A percentile compares a stretch with the other conserved stretches of the same genome.
phyloP scores from a whole-genome alignment of 2,888 invertebrate genomes.

The Sarcophaga variegata region DNA sequence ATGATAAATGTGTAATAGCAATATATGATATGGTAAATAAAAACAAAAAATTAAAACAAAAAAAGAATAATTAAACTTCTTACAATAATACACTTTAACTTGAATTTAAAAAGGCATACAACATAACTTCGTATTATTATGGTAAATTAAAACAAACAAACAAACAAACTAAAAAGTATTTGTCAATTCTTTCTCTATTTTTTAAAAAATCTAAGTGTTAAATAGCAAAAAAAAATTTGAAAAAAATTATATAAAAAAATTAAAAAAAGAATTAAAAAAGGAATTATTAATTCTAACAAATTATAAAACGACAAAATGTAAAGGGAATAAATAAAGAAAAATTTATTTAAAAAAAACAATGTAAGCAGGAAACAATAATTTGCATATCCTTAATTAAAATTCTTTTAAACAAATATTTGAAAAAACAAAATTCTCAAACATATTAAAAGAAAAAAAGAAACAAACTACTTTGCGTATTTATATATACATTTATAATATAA shows the following conservation, averaged over 20 bases:
- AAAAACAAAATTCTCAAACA: slow-evolving; percentile 11
- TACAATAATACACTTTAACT: slow-evolving; percentile 2
- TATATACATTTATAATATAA: neutral
- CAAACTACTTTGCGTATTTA: slow-evolving; percentile 28
- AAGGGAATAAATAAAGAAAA: neutral
- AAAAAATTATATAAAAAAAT: neutral
- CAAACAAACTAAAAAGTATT: slow-evolving; percentile 35
- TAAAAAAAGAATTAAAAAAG: neutral
- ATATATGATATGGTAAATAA: slow-evolving; percentile 27
- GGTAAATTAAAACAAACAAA: slow-evolving; percentile 13
- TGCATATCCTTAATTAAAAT: slow-evolving; percentile 33
- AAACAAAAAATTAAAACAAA: neutral
- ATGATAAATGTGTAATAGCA: slow-evolving; percentile 60
- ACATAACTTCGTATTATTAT: slow-evolving; percentile 18
- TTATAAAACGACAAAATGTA: slow-evolving; percentile 6
- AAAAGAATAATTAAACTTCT: slow-evolving; percentile 18
- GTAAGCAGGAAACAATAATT: slow-evolving; percentile 28
- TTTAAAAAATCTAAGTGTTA: slow-evolving; percentile 58
- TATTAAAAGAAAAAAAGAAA: neutral
- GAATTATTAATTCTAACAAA: neutral
- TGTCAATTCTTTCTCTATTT: slow-evolving; percentile 58
- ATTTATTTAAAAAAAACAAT: slow-evolving; percentile 11
- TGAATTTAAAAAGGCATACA: neutral
- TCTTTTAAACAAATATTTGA: neutral
- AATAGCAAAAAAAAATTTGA: slow-evolving; percentile 1